Base-by-base conservation (phyloP, 1,140 invertebrate genomes). In the Potamilus streckersoni region DNA sequence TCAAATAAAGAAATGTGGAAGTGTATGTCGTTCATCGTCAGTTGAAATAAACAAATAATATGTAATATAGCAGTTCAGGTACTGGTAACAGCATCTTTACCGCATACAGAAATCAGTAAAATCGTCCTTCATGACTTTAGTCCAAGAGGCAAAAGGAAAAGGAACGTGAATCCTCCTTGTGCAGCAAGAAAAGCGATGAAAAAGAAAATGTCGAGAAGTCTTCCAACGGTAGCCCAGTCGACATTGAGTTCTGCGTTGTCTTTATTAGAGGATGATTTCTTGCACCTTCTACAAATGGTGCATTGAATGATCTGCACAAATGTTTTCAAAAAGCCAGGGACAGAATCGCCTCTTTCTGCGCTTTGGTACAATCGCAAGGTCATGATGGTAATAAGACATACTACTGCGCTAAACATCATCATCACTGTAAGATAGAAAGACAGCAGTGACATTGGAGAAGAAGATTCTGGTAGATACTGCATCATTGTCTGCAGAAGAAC, bases 401-500 rank as follows among this genome's bases (percentile, higher is more conserved):
- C 57, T 14, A 64, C 31, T 12, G 69, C 57, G 59, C 75, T 77
- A 23, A 66, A 69, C 59, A 69, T 72, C 75, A 77, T 77, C 75
- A 77, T 77, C 15, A 77, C 23, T 55, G 73, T 72, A 14, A 77
- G 59, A 49, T 77, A 77, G 38, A 66, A 60, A 57, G 69, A 77
- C 20, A 77, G 49, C 16, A 77, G 65, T n/a, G 69, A 72, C 75
- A 77, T 77, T 1, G 75, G 75, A 20, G 59, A 72, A 12, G 75
- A 69, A 23, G 72, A 60, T 60, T 77, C 62, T 23, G 75, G 75
- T 16, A 77, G 75, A 60, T 72, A 77, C 13, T 71, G 19, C 75
- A 77, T 77, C 72, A 70, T 72, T 59, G 75, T 77, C 65, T 77
- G 75, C 61, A 77, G 67, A 57, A 77, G 56, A 2, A 77, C 70